Conservation (phyloP, 1,140 invertebrate genomes). For the Pachypsylla venusta region DNA sequence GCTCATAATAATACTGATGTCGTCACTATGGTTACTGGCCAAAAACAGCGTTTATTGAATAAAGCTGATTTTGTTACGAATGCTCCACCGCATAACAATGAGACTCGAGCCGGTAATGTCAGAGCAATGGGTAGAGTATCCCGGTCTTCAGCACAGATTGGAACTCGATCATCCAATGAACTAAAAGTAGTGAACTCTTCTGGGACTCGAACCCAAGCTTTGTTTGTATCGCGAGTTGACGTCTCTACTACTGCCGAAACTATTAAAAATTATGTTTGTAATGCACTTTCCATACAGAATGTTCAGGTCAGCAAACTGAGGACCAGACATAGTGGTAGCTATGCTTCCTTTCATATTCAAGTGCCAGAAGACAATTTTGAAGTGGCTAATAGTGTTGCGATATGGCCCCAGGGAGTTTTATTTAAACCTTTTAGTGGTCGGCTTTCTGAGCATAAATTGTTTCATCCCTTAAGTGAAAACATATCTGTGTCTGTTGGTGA, state of each 20-base stretch:
- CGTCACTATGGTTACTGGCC: too few species aligned
- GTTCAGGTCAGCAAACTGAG: not conserved
- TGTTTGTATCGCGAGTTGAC: not conserved
- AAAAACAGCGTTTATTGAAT: too few species aligned
- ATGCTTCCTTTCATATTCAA: not conserved
- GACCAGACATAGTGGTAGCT: not conserved
- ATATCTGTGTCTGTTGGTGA: too few species aligned
- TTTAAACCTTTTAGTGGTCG: not conserved
- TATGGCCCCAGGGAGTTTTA: not conserved
- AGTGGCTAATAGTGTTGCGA: not conserved
- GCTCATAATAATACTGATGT: too few species aligned
- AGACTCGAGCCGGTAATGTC: too few species aligned
- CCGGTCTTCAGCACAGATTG: not conserved
- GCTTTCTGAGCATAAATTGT: too few species aligned
- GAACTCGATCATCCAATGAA: not conserved
- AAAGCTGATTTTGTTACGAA: too few species aligned
- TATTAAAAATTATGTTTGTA: not conserved
- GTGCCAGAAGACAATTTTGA: not conserved
- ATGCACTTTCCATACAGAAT: not conserved
- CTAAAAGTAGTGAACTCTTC: not conserved
- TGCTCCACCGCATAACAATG: too few species aligned
- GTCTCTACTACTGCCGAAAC: not conserved
- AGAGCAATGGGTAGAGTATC: too few species aligned
- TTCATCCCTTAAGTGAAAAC: too few species aligned
- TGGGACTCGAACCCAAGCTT: not conserved